Evolutionary conservation across 2,797 vertebrate species (phyloP).

Genomic region (Sparus aurata): DNA sequence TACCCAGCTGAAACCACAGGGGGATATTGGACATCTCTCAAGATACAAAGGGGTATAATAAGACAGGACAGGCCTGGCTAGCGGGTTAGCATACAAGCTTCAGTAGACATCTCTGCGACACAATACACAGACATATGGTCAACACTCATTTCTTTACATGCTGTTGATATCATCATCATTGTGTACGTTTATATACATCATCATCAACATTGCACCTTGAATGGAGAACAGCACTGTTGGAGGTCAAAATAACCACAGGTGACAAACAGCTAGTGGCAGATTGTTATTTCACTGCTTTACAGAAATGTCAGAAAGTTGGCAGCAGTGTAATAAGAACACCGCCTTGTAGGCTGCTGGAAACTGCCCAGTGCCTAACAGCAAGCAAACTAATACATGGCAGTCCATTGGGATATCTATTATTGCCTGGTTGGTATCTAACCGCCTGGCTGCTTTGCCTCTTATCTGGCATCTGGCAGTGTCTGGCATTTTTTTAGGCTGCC

Average conservation of each 20-base stretch:
- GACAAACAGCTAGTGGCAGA: conserved; percentile 18
- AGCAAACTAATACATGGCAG: conserved; percentile 35
- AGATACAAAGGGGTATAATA: no score
- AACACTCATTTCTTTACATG: no score
- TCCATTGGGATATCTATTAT: conserved; percentile 52
- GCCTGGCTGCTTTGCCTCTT: conserved; percentile 57
- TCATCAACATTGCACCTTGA: neutral
- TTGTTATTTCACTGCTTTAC: conserved; percentile 14
- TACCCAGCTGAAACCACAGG: no score
- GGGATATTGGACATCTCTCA: no score
- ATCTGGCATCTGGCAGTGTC: conserved; percentile 55
- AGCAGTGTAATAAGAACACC: conserved; percentile 18
- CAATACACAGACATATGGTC: no score
- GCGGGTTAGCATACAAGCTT: no score
- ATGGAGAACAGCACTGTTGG: neutral
- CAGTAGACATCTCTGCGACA: no score
- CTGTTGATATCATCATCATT: no score
- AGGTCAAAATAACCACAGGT: conserved; percentile 9
- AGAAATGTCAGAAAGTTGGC: conserved; percentile 43
- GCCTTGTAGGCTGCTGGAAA: conserved; percentile 17
- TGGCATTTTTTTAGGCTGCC: conserved; percentile 39
- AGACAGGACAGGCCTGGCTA: no score
- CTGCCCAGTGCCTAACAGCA: conserved; percentile 47
- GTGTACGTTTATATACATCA: no score
- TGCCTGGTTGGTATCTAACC: conserved; percentile 34